Evolutionary conservation across 2,888 invertebrate species (phyloP), one percentile per base, ranked within the genome.

Genomic region (Leptopilina drosophilae): DNA sequence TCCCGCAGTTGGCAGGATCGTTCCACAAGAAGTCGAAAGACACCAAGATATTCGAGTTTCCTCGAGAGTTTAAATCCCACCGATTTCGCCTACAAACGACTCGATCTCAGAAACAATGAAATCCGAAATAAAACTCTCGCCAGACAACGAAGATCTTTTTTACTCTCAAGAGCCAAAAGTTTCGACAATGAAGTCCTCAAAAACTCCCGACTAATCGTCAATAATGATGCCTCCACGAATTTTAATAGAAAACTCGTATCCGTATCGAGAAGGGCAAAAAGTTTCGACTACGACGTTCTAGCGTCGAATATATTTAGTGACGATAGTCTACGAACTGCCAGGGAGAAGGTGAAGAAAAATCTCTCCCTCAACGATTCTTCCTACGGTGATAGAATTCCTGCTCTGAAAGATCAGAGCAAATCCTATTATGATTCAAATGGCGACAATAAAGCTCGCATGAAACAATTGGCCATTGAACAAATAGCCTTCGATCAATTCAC

Each of bases 241-340:
- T 78, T 40, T 8, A 77, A 73, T 78, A 14, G 80, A 84, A 20
- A 42, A 33, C 33, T 33, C 3, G 3, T 33, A 33, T 33, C 33
- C 82, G 85, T 14, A 78, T 86, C 87, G 6, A 83, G 87, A 26
- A 84, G 88, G 26, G 90, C 89, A 33, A 89, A 88, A 84, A 92
- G 91, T 84, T 91, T 92, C 83, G 91, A 92, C 84, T 90, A 90
- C 86, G 89, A 90, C 81, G 89, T 87, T 69, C 85, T 91, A 6
- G 89, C 91, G 12, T 88, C 86, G 77, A 91, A 91, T 81, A 91
- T 92, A 86, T 92, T 91, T 85, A 92, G 91, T 86, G 91, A 92
- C 86, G 91, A 92, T 82, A 92, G 92, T 82, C 85, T 92, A 4
- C 84, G 90, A 77, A 92, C 91, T 20, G 91, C 91, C 59, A 82